Evolutionary conservation across 2,113 vertebrate species (phyloP).

Genomic region (Phyllostomus discolor): DNA sequence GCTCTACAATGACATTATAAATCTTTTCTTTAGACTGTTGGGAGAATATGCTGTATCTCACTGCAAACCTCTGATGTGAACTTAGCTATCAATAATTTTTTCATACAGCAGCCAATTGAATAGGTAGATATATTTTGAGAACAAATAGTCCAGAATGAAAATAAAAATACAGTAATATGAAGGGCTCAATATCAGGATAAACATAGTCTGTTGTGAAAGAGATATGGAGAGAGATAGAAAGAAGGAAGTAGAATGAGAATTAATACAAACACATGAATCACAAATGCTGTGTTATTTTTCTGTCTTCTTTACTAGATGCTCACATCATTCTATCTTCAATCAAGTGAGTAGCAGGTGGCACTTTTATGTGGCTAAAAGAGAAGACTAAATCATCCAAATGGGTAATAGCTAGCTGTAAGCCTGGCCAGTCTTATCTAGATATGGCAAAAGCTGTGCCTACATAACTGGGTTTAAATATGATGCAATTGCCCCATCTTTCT

Average conservation of each 20-base stretch:
- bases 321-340: slow-evolving; percentile 53
- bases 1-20: slow-evolving; percentile 66
- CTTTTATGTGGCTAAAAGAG: slow-evolving; percentile 53
- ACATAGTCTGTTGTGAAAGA: slow-evolving; percentile 13
- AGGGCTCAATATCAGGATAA: background rate
- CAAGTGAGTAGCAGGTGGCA: slow-evolving; percentile 51
- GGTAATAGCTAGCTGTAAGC: slow-evolving; percentile 25
- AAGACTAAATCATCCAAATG: slow-evolving; percentile 41
- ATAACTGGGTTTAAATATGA: slow-evolving; percentile 32
- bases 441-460: background rate
- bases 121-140: slow-evolving; percentile 41
- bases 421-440: background rate
- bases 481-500: background rate
- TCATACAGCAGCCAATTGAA: slow-evolving; percentile 40
- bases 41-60: slow-evolving; percentile 54
- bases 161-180: slow-evolving; percentile 37
- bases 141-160: slow-evolving; percentile 50
- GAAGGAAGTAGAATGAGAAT: background rate
- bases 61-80: slow-evolving; percentile 45
- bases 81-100: slow-evolving; percentile 61
- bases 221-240: background rate
- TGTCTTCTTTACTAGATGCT: slow-evolving; percentile 31
- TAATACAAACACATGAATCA: slow-evolving; percentile 38
- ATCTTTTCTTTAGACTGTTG: slow-evolving; percentile 57
- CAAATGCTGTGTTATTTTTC: slow-evolving; percentile 48